Evolutionary conservation across 2,797 vertebrate species (phyloP).

Genomic region (Galagoides demidoff): DNA sequence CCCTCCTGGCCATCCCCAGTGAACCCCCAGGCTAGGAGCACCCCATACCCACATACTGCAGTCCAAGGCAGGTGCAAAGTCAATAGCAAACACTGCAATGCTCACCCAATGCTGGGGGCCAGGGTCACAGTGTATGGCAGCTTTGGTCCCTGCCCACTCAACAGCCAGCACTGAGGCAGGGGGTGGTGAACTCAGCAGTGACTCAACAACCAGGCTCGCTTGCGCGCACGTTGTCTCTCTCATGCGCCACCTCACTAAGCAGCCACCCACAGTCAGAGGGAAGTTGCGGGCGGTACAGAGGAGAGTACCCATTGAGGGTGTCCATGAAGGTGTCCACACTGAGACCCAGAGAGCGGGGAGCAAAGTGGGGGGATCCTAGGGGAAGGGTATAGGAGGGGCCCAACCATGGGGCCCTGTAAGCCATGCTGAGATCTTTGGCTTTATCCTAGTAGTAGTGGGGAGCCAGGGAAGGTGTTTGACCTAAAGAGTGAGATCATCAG

Average conservation of each 20-base stretch:
- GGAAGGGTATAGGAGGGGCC: background rate
- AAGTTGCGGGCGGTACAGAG: background rate
- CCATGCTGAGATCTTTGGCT: too few species aligned
- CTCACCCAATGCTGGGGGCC: background rate
- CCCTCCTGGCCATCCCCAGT: background rate
- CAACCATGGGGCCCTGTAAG: too few species aligned
- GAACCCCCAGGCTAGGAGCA: background rate
- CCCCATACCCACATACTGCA: background rate
- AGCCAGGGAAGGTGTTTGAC: background rate
- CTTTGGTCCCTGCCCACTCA: background rate
- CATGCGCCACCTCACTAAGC: background rate
- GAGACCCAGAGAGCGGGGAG: background rate
- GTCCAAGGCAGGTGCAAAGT: background rate
- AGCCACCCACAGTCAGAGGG: background rate
- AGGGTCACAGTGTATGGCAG: background rate
- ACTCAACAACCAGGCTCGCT: background rate
- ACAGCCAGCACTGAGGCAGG: background rate
- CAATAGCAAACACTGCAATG: background rate
- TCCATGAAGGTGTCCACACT: background rate
- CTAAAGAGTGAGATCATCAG: background rate
- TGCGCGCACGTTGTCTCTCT: accelerated
- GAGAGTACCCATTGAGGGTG: background rate
- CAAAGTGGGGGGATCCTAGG: background rate
- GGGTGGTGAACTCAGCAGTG: background rate
- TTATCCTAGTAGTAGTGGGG: background rate